Evolutionary conservation across 2,797 vertebrate species (phyloP), one percentile per base, ranked within the genome.

Genomic region (Platyrinchus mystaceus): DNA sequence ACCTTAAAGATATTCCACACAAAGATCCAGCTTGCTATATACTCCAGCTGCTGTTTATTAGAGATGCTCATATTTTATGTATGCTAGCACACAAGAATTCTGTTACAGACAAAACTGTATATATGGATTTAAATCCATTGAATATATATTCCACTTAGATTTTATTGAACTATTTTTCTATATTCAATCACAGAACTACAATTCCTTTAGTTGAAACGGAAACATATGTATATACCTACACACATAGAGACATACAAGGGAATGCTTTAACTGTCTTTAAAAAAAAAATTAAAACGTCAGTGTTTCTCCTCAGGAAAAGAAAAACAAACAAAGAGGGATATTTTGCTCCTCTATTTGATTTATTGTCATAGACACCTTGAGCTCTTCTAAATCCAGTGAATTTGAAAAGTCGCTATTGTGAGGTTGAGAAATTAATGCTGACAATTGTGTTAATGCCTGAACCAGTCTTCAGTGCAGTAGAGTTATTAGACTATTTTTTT

Each of bases 11-110:
- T 95, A 96, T 97, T 95, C 91, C 56, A 62, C 46, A 81, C 55
- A 94, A 86, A 95, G 96, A 93, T 67, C 91, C 96, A 91, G 91
- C 92, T 96, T 78, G 55, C 70, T 83, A 81, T 79, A 50, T 41
- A 73, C 84, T 75, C 89, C 97, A 94, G 97, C 97, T 97, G 97
- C 96, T 89, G 94, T 91, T 93, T 94, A 86, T 95, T 91, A 96
- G 94, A 58, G 91, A 82, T 85, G 94, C 90, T 97, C 90, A 46
- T 92, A 88, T 96, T 96, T 96, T 94, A 94, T 64, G 66, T 80
- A 83, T 62, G 75, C 64, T 53, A 68, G 63, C 93, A 93, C 26
- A 68, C 32, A 67, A 58, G 93, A 91, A 89, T 66, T 63, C 76
- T 68, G 73, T 92, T 94, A 84, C 87, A 95, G 87, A 78, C 55